phyloP scores from a whole-genome alignment of 2,113 vertebrate species.

The Sylvilagus bachmani region DNA sequence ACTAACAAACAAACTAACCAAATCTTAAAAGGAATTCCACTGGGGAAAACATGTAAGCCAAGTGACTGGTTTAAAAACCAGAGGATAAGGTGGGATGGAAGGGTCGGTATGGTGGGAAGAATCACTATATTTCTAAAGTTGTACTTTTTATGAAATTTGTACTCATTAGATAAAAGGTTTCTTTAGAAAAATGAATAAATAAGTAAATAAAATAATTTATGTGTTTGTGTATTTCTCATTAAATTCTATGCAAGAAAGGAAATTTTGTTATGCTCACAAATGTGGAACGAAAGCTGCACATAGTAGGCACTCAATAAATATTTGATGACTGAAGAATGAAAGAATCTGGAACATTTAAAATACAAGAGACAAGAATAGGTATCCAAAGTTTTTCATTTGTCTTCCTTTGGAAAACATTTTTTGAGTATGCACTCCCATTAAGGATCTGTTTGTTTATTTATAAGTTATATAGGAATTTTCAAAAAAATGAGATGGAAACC shows the following conservation, averaged over 20 bases:
- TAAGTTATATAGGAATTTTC: not conserved
- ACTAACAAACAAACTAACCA: too few species aligned
- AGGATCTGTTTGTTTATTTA: slow-evolving; percentile 23
- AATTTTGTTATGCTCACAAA: not conserved
- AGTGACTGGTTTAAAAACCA: too few species aligned
- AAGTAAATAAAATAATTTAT: not conserved
- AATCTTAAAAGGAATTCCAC: too few species aligned
- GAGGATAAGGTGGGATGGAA: too few species aligned
- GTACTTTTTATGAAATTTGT: too few species aligned
- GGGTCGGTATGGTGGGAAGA: too few species aligned
- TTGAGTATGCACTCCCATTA: not conserved
- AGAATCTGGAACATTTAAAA: slow-evolving; percentile 1
- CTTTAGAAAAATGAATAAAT: too few species aligned
- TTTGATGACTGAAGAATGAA: not conserved
- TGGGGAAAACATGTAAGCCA: too few species aligned
- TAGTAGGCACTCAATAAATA: not conserved
- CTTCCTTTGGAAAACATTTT: not conserved
- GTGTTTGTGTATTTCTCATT: not conserved
- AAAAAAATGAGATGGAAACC: not conserved
- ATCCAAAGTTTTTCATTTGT: not conserved
- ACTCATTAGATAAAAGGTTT: too few species aligned
- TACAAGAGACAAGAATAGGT: not conserved
- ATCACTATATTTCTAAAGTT: too few species aligned
- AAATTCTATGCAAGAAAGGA: not conserved
- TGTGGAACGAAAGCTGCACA: too few species aligned